Conservation (phyloP, 2,113 vertebrate genomes). For the Drymodes brunneopygia region DNA sequence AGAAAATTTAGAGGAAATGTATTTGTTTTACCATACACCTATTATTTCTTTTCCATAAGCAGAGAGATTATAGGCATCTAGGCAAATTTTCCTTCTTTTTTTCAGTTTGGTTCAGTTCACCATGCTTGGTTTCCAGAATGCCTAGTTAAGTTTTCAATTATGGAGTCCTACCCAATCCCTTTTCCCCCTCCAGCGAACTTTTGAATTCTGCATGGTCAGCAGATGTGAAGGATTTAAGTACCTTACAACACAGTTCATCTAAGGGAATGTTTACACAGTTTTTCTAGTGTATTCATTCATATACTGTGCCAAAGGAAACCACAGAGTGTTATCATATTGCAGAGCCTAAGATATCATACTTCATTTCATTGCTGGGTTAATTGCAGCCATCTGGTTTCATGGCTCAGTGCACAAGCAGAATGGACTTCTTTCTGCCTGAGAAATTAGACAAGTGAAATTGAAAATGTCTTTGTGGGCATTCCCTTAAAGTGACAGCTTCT, state of each 20-base stretch:
- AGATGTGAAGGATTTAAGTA: not conserved
- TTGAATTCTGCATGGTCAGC: not conserved
- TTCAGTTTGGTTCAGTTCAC: not conserved
- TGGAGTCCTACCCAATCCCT: not conserved
- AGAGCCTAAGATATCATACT: not conserved
- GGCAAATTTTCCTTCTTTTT: not conserved
- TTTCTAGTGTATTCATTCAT: not conserved
- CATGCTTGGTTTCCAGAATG: not conserved
- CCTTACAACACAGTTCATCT: not conserved
- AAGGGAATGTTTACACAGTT: not conserved
- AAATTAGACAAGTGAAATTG: not conserved
- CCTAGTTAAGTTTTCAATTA: not conserved
- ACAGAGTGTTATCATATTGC: not conserved
- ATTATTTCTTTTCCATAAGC: not conserved
- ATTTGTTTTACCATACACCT: not conserved
- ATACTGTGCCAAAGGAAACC: not conserved
- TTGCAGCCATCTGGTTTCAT: not conserved
- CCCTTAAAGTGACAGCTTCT: not conserved
- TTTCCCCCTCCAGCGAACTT: not conserved
- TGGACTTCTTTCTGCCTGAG: not conserved
- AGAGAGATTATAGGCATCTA: not conserved
- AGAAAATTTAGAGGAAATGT: not conserved
- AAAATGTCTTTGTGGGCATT: not conserved
- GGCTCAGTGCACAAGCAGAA: not conserved
- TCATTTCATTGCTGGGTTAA: constrained; percentile 9